Evolutionary conservation across 2,888 invertebrate genomes (phyloP), one percentile per base, ranked within the genome.

Genomic region (Nomada goodeniana): DNA sequence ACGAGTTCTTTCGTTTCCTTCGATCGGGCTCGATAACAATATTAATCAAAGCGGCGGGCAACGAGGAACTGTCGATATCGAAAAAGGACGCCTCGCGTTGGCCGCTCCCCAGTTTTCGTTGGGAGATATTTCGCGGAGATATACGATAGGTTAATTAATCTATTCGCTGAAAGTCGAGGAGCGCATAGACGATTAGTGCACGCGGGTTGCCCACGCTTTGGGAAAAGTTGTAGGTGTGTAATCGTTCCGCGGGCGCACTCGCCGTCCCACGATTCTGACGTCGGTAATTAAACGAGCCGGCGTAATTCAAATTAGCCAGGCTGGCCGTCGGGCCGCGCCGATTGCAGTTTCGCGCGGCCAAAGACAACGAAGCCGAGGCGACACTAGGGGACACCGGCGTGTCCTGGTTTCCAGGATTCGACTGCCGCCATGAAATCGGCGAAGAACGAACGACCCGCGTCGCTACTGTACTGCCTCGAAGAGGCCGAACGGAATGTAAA

Each of bases 391-490:
- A 59, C 79, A 55, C 53, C 52, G 72, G 57, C 75, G 84, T 76
- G 84, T 72, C 83, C 83, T 60, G 78, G 61, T 86, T 86, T 85
- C 73, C 85, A 86, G 65, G 76, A 85, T 83, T 76, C 75, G 52
- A 69, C 86, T 86, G 86, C 86, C 86, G 86, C 20, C 67, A 69
- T 55, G 68, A 44, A 82, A 78, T 78, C 71, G 36, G 60, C 36
- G 36, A 36, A 7, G 36, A 36, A 9, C 36, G 44, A 26, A 23
- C n/a, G 50, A 10, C 50, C 50, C 60, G 13, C 15, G 47, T 47
- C 47, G 47, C 11, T 36, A 36, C 36, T 36, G 36, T 36, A 7
- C 36, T 36, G 36, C 1, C 36, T 36, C 36, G 36, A 36, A 36
- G 7, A 36, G 36, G 36, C 7, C 36, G 7, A 36, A 7, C 36